Base-by-base conservation (phyloP, 2,797 vertebrate species). In the Bucorvus abyssinicus region DNA sequence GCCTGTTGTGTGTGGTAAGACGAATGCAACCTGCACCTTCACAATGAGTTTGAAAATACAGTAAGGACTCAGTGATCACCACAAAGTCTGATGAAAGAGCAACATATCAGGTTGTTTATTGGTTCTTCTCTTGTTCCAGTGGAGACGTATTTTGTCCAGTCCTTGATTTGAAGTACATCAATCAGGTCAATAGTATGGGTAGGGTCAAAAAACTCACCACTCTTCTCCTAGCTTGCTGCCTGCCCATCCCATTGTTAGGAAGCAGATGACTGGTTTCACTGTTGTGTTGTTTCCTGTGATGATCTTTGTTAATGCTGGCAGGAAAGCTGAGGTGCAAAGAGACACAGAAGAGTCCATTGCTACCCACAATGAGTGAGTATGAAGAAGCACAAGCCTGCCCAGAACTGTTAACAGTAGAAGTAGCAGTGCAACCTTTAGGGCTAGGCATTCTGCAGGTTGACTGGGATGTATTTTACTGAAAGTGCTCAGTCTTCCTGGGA, bases 341-440 rank as follows among this genome's bases (percentile, higher is more conserved):
- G 38, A 4, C 19, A 10, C 22, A 29, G 49, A 38, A 70, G 17
- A 12, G 14, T 38, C 82, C 61, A 8, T 30, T 63, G 26, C 30
- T 65, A 16, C 26, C 20, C n/a, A 32, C 14, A 17, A 0, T 2
- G 14, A 40, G 22, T 15, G 26, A n/a, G 11, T 0, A 69, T 14
- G 38, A 16, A 38, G 27, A 74, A 60, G 15, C 14, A 57, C 7
- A 74, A 65, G 5, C 63, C 29, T 70, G 23, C 27, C 1, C 2
- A 44, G 26, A 42, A 14, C 38, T 38, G 27, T 60, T 64, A 21
- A 7, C 3, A 14, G 60, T 34, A 57, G 61, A 83, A 94, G 67
- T 6, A 73, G 22, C 21, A 38, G 29, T 29, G 34, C 26, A 32
- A 16, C 42, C 5, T 27, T 52, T 42, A 47, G 45, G 15, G 5